Conservation (phyloP, 2,797 vertebrate genomes). For the Dromococcyx pavoninus region DNA sequence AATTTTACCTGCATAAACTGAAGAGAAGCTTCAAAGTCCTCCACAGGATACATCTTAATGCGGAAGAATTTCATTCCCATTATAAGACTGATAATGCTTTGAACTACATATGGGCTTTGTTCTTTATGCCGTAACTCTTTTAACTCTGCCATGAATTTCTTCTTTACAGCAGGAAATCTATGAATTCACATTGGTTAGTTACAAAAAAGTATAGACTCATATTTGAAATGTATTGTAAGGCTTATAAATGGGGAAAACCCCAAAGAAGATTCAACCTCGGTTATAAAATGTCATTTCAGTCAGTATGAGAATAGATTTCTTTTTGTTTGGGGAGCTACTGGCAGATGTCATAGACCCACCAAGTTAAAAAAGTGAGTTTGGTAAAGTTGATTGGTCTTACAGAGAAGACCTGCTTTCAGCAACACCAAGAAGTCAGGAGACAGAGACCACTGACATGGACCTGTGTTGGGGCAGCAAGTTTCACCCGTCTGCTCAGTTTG, state of each 20-base stretch:
- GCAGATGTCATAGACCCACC: background rate
- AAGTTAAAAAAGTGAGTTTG: background rate
- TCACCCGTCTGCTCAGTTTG: background rate
- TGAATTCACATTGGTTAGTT: constrained; percentile 49
- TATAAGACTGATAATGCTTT: constrained; percentile 97
- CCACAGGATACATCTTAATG: constrained; percentile 99
- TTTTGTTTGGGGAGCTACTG: background rate
- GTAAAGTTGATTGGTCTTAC: background rate
- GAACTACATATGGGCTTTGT: constrained; percentile 91
- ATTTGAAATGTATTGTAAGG: background rate
- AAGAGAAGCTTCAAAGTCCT: constrained; percentile 98
- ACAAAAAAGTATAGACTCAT: background rate
- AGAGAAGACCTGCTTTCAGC: background rate
- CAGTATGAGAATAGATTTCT: background rate
- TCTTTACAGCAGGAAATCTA: constrained; percentile 97
- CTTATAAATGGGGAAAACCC: background rate
- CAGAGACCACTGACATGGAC: background rate
- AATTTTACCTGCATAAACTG: constrained; percentile 97
- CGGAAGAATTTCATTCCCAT: constrained; percentile 99
- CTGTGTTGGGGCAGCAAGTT: background rate
- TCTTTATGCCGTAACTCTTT: constrained; percentile 97
- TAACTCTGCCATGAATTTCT: constrained; percentile 97
- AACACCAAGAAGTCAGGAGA: background rate
- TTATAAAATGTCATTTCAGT: background rate
- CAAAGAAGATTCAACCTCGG: background rate